Percentiles rank a stretch among this genome's conserved stretches.
Conservation (phyloP, 2,797 vertebrate genomes). For the Acipenser oxyrinchus region DNA sequence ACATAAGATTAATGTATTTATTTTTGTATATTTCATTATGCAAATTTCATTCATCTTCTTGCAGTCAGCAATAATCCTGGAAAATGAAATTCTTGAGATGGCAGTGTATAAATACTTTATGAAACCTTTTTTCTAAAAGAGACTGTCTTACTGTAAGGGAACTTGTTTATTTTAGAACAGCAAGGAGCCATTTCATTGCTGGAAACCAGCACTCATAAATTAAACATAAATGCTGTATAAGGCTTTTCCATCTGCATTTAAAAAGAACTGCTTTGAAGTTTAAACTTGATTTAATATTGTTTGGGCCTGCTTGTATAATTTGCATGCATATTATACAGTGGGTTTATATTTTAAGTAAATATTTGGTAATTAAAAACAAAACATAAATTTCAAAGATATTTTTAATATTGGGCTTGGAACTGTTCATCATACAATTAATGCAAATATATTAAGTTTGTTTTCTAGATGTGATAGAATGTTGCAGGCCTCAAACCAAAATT, state of each 20-base stretch:
- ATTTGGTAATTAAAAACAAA: not conserved
- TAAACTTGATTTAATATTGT: too few species aligned
- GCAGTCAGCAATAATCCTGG: not conserved
- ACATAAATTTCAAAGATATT: not conserved
- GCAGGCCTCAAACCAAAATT: too few species aligned
- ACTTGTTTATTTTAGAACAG: not conserved
- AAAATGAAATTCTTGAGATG: not conserved
- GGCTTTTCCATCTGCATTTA: not conserved
- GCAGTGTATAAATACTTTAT: constrained; percentile 1
- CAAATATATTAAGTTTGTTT: too few species aligned
- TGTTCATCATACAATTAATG: not conserved
- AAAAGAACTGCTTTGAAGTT: not conserved
- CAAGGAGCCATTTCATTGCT: not conserved
- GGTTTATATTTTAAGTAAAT: not conserved
- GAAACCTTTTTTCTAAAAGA: not conserved
- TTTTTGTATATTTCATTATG: too few species aligned
- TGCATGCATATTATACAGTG: not conserved
- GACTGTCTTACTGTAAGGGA: not conserved
- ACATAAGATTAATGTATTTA: too few species aligned
- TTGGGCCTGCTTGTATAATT: not conserved
- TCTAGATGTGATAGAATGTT: too few species aligned
- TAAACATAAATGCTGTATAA: not conserved
- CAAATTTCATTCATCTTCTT: too few species aligned
- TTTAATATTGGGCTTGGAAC: not conserved
- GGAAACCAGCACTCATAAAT: not conserved